Percentiles rank a stretch among this genome's conserved stretches.
phyloP scores from a whole-genome alignment of 2,113 vertebrate genomes.

The Tichodroma muraria region DNA sequence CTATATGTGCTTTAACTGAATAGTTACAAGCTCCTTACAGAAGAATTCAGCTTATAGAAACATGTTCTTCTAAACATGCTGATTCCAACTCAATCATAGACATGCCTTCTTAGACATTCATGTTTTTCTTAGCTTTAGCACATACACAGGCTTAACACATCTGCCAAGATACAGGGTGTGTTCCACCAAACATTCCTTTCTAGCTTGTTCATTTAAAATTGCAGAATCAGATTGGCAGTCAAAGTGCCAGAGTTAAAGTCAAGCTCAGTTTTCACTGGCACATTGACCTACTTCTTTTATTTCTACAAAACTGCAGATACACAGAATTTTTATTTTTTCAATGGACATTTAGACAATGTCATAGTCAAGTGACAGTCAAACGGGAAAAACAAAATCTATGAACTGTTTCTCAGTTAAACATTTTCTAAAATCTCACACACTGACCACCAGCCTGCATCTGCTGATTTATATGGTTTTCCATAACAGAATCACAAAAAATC shows the following conservation, averaged over 20 bases:
- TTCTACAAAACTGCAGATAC: neutral
- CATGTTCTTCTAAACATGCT: neutral
- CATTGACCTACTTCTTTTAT: neutral
- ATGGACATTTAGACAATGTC: neutral
- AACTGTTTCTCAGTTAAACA: neutral
- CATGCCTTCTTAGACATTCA: neutral
- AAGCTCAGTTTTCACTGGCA: neutral
- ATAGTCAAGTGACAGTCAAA: neutral
- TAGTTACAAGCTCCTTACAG: neutral
- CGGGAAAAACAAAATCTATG: neutral
- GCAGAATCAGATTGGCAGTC: neutral
- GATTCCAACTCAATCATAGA: neutral
- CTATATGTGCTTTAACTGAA: neutral
- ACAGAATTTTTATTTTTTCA: neutral
- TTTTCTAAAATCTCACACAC: neutral
- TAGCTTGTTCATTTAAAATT: neutral
- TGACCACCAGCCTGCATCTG: neutral
- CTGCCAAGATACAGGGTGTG: slow-evolving; percentile 5
- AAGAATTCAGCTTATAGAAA: neutral
- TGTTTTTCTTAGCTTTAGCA: neutral
- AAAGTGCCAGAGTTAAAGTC: neutral
- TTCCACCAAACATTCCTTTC: slow-evolving; percentile 28
- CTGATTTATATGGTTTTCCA: neutral
- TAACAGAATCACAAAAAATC: neutral
- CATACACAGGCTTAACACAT: neutral